phyloP scores from a whole-genome alignment of 92 coral and sea anemone genomes.

The Pocillopora meandrina region DNA sequence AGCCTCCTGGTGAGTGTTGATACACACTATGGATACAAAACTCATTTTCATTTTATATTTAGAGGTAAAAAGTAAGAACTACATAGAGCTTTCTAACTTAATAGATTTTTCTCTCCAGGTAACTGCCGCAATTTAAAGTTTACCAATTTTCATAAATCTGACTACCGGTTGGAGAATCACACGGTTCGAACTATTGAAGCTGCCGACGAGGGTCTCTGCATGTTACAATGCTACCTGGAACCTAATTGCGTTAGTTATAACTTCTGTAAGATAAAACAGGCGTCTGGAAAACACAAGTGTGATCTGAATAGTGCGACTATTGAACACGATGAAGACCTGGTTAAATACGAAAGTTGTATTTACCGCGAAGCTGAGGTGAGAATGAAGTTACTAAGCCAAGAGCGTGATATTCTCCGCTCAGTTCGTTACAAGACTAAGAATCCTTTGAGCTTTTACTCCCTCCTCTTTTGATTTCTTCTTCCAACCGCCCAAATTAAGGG shows the following conservation, averaged over 20 bases:
- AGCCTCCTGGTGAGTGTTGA: too few relatives aligned
- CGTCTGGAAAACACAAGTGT: too few relatives aligned
- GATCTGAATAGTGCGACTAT: too few relatives aligned
- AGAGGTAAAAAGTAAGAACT: too few relatives aligned
- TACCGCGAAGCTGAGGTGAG: constrained; percentile 1
- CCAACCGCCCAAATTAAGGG: too few relatives aligned
- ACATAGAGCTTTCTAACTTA: too few relatives aligned
- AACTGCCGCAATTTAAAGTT: background rate
- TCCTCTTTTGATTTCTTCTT: too few relatives aligned
- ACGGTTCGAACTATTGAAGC: background rate
- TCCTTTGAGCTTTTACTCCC: too few relatives aligned
- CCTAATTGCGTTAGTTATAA: constrained; percentile 9
- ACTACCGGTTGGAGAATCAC: background rate
- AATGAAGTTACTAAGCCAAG: background rate
- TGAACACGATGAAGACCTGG: too few relatives aligned
- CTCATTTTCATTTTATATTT: too few relatives aligned
- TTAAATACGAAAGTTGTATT: background rate
- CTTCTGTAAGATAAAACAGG: background rate
- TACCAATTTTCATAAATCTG: background rate
- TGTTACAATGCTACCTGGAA: background rate
- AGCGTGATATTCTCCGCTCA: background rate
- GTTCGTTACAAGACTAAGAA: too few relatives aligned
- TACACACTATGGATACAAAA: too few relatives aligned
- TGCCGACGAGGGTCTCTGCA: background rate
- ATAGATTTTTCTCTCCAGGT: background rate